These are phyloP conservation scores for Corydoras maculifer DNA, from an alignment of 2,113 vertebrate genomes.

Conservation along the genomic window DNA sequence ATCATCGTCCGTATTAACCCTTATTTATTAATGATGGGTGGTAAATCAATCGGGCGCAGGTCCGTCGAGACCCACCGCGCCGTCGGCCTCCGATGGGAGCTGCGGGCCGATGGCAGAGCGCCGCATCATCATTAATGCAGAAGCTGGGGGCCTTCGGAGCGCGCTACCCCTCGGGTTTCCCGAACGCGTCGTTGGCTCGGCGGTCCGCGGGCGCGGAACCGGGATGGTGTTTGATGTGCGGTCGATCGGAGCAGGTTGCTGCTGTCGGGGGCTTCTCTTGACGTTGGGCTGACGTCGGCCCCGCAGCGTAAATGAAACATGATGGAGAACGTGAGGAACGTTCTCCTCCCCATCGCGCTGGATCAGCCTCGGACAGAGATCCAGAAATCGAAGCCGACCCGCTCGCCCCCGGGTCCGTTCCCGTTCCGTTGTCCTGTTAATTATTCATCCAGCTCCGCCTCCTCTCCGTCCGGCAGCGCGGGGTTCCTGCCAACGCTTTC, in stretches of 20 bases:
- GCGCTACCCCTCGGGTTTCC: conserved; percentile 21
- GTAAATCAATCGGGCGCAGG: conserved; percentile 59
- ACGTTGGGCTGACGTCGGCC: not conserved
- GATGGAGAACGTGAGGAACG: not conserved
- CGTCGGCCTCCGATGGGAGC: conserved; percentile 47
- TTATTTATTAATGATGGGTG: conserved; percentile 55
- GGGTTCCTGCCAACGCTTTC: too few relatives aligned
- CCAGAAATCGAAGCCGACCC: too few relatives aligned
- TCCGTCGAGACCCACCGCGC: conserved; percentile 42
- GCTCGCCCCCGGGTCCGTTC: too few relatives aligned
- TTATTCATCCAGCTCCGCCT: too few relatives aligned
- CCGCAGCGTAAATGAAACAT: not conserved
- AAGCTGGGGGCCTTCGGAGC: conserved; percentile 27
- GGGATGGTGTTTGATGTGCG: conserved; percentile 29
- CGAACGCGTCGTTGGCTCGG: conserved; percentile 21
- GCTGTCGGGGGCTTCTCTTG: conserved; percentile 8
- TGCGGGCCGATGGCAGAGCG: conserved; percentile 38
- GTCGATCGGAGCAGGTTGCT: conserved; percentile 3
- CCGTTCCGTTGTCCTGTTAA: too few relatives aligned
- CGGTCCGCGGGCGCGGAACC: conserved; percentile 13
- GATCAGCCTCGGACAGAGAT: not conserved
- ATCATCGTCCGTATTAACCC: conserved; percentile 47
- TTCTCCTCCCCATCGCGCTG: not conserved
- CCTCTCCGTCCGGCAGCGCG: too few relatives aligned
- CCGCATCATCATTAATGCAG: conserved; percentile 43